Base-by-base conservation (phyloP, 2,888 invertebrate species). In the Pandemis heparana region DNA sequence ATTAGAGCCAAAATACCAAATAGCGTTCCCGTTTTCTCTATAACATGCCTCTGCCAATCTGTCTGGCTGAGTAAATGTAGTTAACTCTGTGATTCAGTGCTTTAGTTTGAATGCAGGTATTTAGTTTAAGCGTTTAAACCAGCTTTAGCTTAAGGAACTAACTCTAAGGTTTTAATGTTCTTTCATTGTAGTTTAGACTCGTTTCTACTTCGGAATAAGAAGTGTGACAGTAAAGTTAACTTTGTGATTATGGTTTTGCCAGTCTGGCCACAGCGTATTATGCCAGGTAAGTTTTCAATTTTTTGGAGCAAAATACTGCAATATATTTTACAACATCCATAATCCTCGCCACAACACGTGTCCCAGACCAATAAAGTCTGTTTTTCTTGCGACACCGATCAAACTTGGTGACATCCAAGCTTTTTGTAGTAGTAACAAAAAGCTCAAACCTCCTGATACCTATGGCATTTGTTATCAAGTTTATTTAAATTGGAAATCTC, bases 11-110 rank as follows among this genome's bases (percentile, higher is more conserved):
- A 12, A 43, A 43, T 10, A n/a, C n/a, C n/a, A n/a, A 12, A 41
- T 9, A n/a, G n/a, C n/a, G 3, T 43, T 43, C 3, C 43, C 1
- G 48, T 48, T 48, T n/a, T 48, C 48, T n/a, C 48, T 14, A 7
- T 48, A 48, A n/a, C 68, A 8, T n/a, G 46, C n/a, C 41, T 65
- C 60, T 60, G 60, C 39, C 39, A 71, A 51, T 71, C 48, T 48
- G 12, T 32, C n/a, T 8, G 12, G 38, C 8, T 8, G 12, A 18
- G 14, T 4, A 23, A n/a, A 48, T 48, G 48, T 71, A 18, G 43
- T 61, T 53, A 53, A 16, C 18, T 16, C 51, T 18, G 16, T n/a
- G 48, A n/a, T 39, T 61, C 14, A 39, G 48, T 39, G 48, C 14
- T 6, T 39, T 18, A 51, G 48, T 71, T 61, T 48, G 32, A 53